A percentile compares a stretch with the other conserved stretches of the same genome.
Conservation (phyloP, 2,113 vertebrate species). For the Rhinichthys klamathensis region DNA sequence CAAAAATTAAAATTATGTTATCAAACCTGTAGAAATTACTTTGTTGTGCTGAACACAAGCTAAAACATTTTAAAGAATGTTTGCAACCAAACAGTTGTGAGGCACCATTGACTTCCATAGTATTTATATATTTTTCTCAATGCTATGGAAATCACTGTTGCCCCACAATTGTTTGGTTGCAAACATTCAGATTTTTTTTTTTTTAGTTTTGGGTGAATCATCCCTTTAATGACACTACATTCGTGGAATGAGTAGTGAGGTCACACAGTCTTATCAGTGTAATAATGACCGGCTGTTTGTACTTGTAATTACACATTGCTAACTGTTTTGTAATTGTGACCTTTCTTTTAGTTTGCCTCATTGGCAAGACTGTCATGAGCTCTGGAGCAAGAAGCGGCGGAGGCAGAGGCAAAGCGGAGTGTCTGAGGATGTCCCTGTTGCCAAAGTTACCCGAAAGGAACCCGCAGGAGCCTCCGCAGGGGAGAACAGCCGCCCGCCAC, state of each 20-base stretch:
- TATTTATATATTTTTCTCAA: too few species aligned
- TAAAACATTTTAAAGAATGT: too few species aligned
- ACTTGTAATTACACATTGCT: background rate
- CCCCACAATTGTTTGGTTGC: too few species aligned
- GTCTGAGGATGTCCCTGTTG: slow-evolving; percentile 84
- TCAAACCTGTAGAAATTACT: background rate
- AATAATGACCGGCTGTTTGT: background rate
- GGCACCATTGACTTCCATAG: too few species aligned
- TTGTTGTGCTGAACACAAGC: background rate
- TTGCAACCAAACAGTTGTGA: too few species aligned
- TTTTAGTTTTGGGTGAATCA: too few species aligned
- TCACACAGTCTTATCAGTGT: too few species aligned
- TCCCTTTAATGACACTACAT: background rate
- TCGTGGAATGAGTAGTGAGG: background rate
- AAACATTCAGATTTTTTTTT: too few species aligned
- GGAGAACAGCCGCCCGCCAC: slow-evolving; percentile 82
- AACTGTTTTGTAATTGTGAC: background rate
- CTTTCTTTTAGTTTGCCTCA: slow-evolving; percentile 84
- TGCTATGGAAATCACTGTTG: too few species aligned
- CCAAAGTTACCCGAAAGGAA: slow-evolving; percentile 92
- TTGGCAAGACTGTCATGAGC: slow-evolving; percentile 97
- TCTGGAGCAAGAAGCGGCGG: slow-evolving; percentile 97
- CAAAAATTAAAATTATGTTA: too few species aligned
- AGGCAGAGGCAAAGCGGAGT: slow-evolving; percentile 90
- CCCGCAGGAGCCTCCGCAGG: slow-evolving; percentile 78